Evolutionary conservation across 2,113 vertebrate genomes (phyloP), one percentile per base, ranked within the genome.

Genomic region (Gobio gobio): DNA sequence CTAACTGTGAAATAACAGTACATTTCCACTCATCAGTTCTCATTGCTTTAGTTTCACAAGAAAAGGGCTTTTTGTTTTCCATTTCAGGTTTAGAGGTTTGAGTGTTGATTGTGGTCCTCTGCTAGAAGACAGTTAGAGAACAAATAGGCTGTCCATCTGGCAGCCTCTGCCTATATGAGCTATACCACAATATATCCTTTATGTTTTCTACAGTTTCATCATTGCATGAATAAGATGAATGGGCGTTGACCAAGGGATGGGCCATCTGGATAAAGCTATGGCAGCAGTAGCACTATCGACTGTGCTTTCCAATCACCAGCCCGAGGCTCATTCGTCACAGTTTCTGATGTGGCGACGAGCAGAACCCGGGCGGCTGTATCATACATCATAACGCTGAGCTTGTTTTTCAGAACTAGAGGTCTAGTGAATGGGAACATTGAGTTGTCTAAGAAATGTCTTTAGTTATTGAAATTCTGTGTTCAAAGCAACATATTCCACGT

Each of bases 251-350:
- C 78, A 33, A 84, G 26, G 82, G 90, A 90, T 84, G 88, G 83
- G 78, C 47, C 76, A 84, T 83, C 86, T 83, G 86, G 84, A 87
- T 85, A 86, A 87, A 88, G 84, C 70, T 43, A 80, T 63, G 73
- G 87, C 85, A 89, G 90, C 85, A 75, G 81, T 13, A 18, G 59
- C 87, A 88, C 87, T 90, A 90, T 92, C 91, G 90, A 91, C 89
- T 86, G 83, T 88, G 85, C 84, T 92, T 90, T 91, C 90, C 90
- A 92, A 90, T 91, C 91, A 83, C 89, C 79, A 45, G 85, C 85
- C 87, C 85, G 78, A 88, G 78, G 82, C 86, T 87, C 90, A 94
- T 94, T 93, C 90, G 87, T 94, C 93, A 94, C 87, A 64, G 78
- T 82, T 86, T 80, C 43, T 89, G 91, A 87, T 88, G 89, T 83